phyloP scores from a whole-genome alignment of 2,888 invertebrate species.

The Strigamia transsilvanica region DNA sequence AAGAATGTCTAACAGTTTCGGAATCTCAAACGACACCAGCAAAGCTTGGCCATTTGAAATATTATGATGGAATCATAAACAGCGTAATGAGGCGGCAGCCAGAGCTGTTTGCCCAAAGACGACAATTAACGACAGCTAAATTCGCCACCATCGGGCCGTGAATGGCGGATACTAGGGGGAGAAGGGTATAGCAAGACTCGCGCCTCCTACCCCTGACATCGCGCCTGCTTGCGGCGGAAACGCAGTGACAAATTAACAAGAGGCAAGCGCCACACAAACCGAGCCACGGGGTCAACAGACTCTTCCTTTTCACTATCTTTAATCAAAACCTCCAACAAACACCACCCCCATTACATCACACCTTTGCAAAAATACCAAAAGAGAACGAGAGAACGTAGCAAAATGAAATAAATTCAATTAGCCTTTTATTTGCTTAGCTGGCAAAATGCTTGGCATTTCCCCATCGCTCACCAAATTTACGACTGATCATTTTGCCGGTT shows the following conservation, averaged over 20 bases:
- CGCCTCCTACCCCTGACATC: slow-evolving; percentile 30
- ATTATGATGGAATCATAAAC: slow-evolving; percentile 54
- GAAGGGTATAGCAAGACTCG: slow-evolving; percentile 18
- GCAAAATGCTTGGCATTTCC: slow-evolving; percentile 19
- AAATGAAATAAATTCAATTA: slow-evolving; percentile 1
- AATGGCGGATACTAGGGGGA: slow-evolving; percentile 41
- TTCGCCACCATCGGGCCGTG: slow-evolving; percentile 52
- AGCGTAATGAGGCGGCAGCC: slow-evolving; percentile 54
- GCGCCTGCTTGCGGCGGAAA: slow-evolving; percentile 48
- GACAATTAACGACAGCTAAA: slow-evolving; percentile 53
- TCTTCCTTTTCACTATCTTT: slow-evolving; percentile 33
- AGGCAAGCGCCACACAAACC: slow-evolving; percentile 29
- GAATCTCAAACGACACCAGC: slow-evolving; percentile 50
- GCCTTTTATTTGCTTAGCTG: slow-evolving; percentile 11
- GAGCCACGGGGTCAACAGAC: slow-evolving; percentile 35
- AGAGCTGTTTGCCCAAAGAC: slow-evolving; percentile 52
- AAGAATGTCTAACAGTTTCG: slow-evolving; percentile 43
- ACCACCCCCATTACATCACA: slow-evolving; percentile 8
- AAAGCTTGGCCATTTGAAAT: slow-evolving; percentile 51
- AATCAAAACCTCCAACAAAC: slow-evolving; percentile 15
- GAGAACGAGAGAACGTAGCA: not conserved
- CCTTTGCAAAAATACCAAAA: not conserved
- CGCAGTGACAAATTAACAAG: slow-evolving; percentile 53
- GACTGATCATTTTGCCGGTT: slow-evolving; percentile 50
- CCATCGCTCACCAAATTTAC: slow-evolving; percentile 45